phyloP scores from a whole-genome alignment of 1,140 invertebrate genomes.

The Magallana gigas region DNA sequence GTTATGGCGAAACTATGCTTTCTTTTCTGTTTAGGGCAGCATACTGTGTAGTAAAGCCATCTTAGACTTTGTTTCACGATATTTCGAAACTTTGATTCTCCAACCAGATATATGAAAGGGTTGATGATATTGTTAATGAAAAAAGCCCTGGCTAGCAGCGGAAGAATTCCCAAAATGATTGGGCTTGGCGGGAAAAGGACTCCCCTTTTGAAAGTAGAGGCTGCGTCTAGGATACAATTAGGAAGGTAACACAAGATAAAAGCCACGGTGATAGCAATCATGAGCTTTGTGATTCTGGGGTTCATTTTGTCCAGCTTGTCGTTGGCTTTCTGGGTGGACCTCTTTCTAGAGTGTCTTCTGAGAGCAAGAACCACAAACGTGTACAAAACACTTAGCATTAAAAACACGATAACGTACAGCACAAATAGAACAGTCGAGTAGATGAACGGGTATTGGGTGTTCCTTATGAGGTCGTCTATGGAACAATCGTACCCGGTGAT shows the following conservation, averaged over 20 bases:
- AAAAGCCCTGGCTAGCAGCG: constrained; percentile 41
- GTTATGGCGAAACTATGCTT: constrained; percentile 12
- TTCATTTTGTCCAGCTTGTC: constrained; percentile 30
- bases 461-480: constrained; percentile 42
- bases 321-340: neutral
- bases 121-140: constrained; percentile 54
- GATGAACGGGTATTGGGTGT: constrained; percentile 54
- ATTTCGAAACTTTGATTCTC: constrained; percentile 45
- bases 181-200: constrained; percentile 33
- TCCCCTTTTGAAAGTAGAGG: constrained; percentile 38
- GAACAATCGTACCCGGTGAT: constrained; percentile 56
- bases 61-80: constrained; percentile 12
- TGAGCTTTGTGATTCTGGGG: constrained; percentile 45
- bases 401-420: constrained; percentile 47
- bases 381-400: constrained; percentile 49
- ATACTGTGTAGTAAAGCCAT: constrained; percentile 25
- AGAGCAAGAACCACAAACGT: constrained; percentile 26
- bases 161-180: constrained; percentile 33
- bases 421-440: constrained; percentile 50
- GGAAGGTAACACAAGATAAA: constrained; percentile 49
- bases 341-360: constrained; percentile 20
- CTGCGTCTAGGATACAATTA: constrained; percentile 34
- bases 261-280: constrained; percentile 46
- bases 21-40: constrained; percentile 10
- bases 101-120: constrained; percentile 47